Base-by-base conservation (phyloP, 2,888 invertebrate genomes). In the Eristalis pertinax region DNA sequence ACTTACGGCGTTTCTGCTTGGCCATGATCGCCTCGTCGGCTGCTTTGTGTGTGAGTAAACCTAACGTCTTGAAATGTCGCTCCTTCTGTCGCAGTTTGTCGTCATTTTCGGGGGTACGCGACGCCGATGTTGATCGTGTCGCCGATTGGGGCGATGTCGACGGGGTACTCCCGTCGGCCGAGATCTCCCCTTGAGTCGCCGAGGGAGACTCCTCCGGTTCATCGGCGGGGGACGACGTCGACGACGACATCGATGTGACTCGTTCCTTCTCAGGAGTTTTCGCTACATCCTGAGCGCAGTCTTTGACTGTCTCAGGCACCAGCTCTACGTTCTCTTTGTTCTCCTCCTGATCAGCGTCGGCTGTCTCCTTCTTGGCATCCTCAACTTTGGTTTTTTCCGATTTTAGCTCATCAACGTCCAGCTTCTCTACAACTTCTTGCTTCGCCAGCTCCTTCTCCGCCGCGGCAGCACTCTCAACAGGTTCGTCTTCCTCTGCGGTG, bases 21-120 rank as follows among this genome's bases (percentile, higher is more conserved):
- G 94, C 94, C 62, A 94, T 94, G 89, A 95, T 95, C 2, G 95
- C 95, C 90, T 95, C 95, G 88, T 96, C 96, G 0, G 96, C 96
- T 8, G 96, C 96, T 90, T 96, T 95, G 90, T 96, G 94, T 0
- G 97, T 96, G 41, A 96, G 94, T 64, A 97, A 91, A 0, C 97
- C 97, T 41, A 97, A 93, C 8, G 96, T 95, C 90, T 96, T 94
- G 2, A 97, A 92, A 63, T 97, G 96, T 68, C 95, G 95, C 90
- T 97, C 97, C 90, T 97, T 97, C 60, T 95, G 94, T 64, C 95
- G 95, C 79, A 95, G 94, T 82, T 95, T 95, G 89, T 96, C 96
- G 0, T 96, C 95, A 0, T 95, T 94, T 65, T 89, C 89, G 26
- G 81, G 79, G 10, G 84, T 81, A 35, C 77, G 84, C 13, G 75